Conservation (phyloP, 2,797 vertebrate genomes). For the Dendrocincla fuliginosa region DNA sequence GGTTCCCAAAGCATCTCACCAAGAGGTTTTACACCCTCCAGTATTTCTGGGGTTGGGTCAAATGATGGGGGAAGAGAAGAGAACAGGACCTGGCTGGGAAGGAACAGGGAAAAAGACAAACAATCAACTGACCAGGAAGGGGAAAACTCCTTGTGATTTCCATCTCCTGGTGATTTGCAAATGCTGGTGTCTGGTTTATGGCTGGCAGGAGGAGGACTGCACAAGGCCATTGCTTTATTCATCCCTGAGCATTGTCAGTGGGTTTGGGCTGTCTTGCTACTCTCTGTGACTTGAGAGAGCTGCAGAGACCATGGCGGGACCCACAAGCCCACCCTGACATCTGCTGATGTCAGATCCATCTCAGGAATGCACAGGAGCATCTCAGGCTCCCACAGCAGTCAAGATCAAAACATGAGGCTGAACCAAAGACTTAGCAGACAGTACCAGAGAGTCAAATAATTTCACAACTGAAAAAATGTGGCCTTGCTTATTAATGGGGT, state of each 20-base stretch:
- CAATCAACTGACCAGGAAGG: neutral
- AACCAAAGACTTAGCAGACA: neutral
- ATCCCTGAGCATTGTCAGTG: neutral
- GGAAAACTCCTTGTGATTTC: neutral
- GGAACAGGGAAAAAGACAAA: neutral
- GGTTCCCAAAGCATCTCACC: neutral
- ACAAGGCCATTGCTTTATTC: neutral
- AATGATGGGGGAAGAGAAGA: neutral
- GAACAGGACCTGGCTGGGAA: neutral
- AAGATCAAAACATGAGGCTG: rapidly evolving
- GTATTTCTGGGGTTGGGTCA: neutral
- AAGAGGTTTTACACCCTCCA: neutral
- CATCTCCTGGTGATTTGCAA: neutral
- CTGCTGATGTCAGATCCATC: neutral
- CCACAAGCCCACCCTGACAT: neutral
- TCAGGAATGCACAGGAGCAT: neutral
- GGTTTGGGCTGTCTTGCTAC: neutral
- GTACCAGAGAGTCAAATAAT: neutral
- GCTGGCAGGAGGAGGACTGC: neutral
- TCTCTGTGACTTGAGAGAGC: neutral
- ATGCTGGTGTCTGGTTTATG: neutral
- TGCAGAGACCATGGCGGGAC: neutral
- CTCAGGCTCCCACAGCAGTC: neutral
- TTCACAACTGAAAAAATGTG: neutral
- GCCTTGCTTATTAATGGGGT: neutral